Evolutionary conservation across 2,888 invertebrate species (phyloP).

Genomic region (Cephus pulcher): DNA sequence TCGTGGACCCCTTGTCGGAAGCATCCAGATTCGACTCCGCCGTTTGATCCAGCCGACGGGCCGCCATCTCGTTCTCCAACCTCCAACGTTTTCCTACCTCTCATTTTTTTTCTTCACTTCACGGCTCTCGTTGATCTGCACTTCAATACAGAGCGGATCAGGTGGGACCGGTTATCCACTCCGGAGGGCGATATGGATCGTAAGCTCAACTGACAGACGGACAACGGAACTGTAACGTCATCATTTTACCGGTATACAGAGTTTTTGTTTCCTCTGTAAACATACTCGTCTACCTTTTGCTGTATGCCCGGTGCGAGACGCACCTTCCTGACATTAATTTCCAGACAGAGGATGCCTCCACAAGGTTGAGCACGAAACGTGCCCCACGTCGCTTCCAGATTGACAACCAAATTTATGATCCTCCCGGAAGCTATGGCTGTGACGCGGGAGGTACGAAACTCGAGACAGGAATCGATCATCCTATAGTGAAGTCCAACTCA

Average conservation of each 20-base stretch:
- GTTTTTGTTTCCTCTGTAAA: slow-evolving; percentile 36
- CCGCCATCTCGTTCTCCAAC: slow-evolving; percentile 5
- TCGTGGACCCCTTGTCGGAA: slow-evolving; percentile 27
- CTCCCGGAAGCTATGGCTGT: too few species aligned
- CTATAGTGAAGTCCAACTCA: slow-evolving; percentile 8
- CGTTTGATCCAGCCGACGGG: slow-evolving; percentile 17
- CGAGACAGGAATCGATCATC: slow-evolving; percentile 42
- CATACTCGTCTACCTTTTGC: too few species aligned
- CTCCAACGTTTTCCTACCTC: too few species aligned
- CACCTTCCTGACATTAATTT: too few species aligned
- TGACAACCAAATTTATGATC: too few species aligned
- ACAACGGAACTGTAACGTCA: slow-evolving; percentile 45
- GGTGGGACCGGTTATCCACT: slow-evolving; percentile 42
- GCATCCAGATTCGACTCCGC: slow-evolving; percentile 30
- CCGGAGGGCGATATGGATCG: slow-evolving; percentile 32
- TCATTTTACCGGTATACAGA: slow-evolving; percentile 34
- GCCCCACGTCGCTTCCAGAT: too few species aligned
- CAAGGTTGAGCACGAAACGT: too few species aligned
- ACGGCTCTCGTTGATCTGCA: slow-evolving; percentile 20
- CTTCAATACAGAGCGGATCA: slow-evolving; percentile 27
- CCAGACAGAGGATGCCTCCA: too few species aligned
- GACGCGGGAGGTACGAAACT: slow-evolving; percentile 15
- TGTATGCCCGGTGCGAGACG: too few species aligned
- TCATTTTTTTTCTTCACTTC: neutral
- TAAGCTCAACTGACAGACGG: slow-evolving; percentile 36